phyloP scores from a whole-genome alignment of 2,113 vertebrate species.

The Crotalus horridus region DNA sequence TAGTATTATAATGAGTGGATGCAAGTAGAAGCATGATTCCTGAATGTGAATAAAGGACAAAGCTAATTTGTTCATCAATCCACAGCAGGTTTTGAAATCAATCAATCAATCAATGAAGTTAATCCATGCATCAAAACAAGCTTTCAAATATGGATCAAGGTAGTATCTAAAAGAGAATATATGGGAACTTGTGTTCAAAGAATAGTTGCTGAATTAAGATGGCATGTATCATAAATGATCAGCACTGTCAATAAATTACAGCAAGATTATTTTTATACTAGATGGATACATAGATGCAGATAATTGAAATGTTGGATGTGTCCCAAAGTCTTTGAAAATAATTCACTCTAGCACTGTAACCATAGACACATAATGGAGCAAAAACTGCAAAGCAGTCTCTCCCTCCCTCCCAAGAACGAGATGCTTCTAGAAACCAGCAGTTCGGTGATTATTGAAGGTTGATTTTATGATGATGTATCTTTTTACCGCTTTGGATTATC shows the following conservation, averaged over 20 bases:
- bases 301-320: background rate
- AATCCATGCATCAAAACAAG: background rate
- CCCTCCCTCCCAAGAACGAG: background rate
- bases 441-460: constrained; percentile 28
- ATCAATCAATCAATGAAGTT: background rate
- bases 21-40: background rate
- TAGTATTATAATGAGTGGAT: background rate
- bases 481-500: constrained; percentile 21
- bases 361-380: background rate
- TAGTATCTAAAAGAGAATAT: background rate
- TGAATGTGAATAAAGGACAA: background rate
- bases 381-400: background rate
- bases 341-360: background rate
- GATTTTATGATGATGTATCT: constrained; percentile 36
- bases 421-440: constrained; percentile 20
- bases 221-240: background rate
- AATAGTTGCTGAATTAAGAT: background rate
- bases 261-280: background rate
- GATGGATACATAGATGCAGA: background rate
- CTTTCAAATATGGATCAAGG: background rate
- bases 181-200: background rate
- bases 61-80: background rate
- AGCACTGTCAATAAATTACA: background rate
- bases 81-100: background rate
- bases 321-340: background rate